Conservation (phyloP, 2,888 invertebrate genomes). For the Tetragonisca angustula region DNA sequence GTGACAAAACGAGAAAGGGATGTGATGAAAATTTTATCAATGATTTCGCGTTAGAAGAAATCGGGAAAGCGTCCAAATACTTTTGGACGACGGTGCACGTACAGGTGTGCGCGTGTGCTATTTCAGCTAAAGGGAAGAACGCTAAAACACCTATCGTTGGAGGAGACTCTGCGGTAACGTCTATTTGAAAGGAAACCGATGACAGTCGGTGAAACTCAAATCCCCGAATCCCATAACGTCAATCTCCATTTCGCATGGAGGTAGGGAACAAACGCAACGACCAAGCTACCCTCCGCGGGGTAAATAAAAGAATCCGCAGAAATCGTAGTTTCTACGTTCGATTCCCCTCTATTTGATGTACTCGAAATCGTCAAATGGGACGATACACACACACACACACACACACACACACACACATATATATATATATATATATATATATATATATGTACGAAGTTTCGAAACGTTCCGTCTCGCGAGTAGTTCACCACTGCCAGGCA, state of each 20-base stretch:
- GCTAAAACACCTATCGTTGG: slow-evolving; percentile 12
- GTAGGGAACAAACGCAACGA: slow-evolving; percentile 36
- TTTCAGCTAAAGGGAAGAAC: slow-evolving; percentile 4
- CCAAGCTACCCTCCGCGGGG: slow-evolving; percentile 27
- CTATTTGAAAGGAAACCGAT: slow-evolving; percentile 47
- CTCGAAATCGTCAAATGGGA: slow-evolving; percentile 9
- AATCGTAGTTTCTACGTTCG: slow-evolving; percentile 34
- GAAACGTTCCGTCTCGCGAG: too few relatives aligned
- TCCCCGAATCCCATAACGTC: slow-evolving; percentile 58
- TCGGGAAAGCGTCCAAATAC: too few relatives aligned
- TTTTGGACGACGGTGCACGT: too few relatives aligned
- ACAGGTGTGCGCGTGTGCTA: neutral
- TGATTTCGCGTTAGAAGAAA: too few relatives aligned
- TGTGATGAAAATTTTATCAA: too few relatives aligned
- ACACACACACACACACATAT: too few relatives aligned
- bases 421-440: too few relatives aligned
- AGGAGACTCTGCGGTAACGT: slow-evolving; percentile 6
- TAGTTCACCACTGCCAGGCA: neutral
- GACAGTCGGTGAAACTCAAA: slow-evolving; percentile 47
- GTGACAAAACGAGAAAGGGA: too few relatives aligned
- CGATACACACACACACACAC: too few relatives aligned
- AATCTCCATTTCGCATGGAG: slow-evolving; percentile 42
- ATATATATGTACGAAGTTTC: neutral
- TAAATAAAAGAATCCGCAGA: slow-evolving; percentile 45
- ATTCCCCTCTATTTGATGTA: slow-evolving; percentile 22